phyloP scores from a whole-genome alignment of 2,113 vertebrate genomes.

The Ptilorrhoa leucosticta region DNA sequence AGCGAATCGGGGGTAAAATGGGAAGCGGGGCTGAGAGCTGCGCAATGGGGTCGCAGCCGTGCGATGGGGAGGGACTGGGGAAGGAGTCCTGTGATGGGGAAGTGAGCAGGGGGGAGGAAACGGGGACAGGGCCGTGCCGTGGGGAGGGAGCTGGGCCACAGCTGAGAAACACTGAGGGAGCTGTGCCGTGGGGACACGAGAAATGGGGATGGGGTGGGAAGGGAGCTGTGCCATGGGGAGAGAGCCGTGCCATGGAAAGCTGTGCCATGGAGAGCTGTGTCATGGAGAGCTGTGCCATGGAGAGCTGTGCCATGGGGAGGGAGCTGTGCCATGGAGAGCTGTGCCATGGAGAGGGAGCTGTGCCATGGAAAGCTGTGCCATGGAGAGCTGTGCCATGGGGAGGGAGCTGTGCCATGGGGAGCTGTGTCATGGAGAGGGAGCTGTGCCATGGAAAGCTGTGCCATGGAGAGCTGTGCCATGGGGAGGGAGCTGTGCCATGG shows the following conservation, averaged over 20 bases:
- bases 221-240: not conserved
- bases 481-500: not conserved
- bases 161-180: too few relatives aligned
- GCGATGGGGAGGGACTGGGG: not conserved
- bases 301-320: not conserved
- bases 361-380: too few relatives aligned
- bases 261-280: not conserved
- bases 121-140: not conserved
- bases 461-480: not conserved
- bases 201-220: too few relatives aligned
- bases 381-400: not conserved
- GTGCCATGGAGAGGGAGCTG: accelerated
- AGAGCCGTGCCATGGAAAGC: too few relatives aligned
- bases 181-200: not conserved
- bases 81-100: not conserved
- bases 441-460: too few relatives aligned
- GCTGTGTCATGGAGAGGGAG: not conserved
- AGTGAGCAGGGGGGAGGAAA: not conserved
- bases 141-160: not conserved
- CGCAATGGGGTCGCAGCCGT: accelerated
- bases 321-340: not conserved
- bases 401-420: accelerated
- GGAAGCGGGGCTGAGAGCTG: not conserved
- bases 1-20: accelerated
- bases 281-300: not conserved